These are phyloP conservation scores for Timandra comae DNA, from an alignment of 2,888 invertebrate genomes.

Conservation along the genomic window DNA sequence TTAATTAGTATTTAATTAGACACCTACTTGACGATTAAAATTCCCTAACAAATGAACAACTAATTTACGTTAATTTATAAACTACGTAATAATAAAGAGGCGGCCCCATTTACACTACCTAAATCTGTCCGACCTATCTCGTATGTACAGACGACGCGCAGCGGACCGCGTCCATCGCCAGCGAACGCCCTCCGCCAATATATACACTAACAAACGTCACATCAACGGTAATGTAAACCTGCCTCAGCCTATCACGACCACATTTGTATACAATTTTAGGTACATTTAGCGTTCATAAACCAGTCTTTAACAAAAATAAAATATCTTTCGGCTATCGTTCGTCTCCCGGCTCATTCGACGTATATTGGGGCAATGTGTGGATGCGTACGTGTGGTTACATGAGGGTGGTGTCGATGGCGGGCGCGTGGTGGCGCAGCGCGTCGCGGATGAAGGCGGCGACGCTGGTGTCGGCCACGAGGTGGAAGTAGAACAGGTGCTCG, in stretches of 20 bases:
- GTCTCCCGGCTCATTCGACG: constrained; percentile 8
- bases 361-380: constrained; percentile 20
- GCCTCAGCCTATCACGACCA: constrained; percentile 19
- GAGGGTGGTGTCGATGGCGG: constrained; percentile 55
- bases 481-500: constrained; percentile 96
- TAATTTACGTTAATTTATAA: constrained; percentile 45
- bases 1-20: constrained; percentile 42
- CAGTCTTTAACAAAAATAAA: constrained; percentile 21
- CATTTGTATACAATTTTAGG: constrained; percentile 19
- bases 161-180: constrained; percentile 4
- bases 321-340: constrained; percentile 10
- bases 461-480: constrained; percentile 90
- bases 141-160: constrained; percentile 11
- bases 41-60: constrained; percentile 57
- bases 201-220: neutral
- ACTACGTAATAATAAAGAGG: constrained; percentile 60
- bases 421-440: constrained; percentile 81
- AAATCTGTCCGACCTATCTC: constrained; percentile 16
- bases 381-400: constrained; percentile 29
- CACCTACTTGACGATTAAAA: constrained; percentile 55
- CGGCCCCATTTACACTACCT: constrained; percentile 67
- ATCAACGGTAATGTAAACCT: constrained; percentile 15
- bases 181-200: neutral
- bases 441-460: constrained; percentile 91
- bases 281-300: constrained; percentile 22